Evolutionary conservation across 2,113 vertebrate genomes (phyloP).

Genomic region (Corythoichthys haematopterus): DNA sequence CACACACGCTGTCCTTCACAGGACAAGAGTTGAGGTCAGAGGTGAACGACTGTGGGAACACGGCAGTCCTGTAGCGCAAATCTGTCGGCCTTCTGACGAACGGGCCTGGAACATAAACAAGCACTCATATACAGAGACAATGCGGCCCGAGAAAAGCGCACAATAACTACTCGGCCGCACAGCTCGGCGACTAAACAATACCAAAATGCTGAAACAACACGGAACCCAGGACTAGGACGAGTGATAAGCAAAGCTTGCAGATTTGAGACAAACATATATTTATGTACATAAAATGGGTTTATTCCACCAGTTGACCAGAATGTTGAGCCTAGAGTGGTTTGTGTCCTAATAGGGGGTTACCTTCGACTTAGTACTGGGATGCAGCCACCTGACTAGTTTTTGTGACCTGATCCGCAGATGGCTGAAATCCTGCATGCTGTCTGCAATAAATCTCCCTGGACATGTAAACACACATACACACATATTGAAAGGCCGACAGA

Average conservation of each 20-base stretch:
- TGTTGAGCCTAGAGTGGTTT: constrained; percentile 47
- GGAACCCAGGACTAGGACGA: constrained; percentile 37
- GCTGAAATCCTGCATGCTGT: constrained; percentile 54
- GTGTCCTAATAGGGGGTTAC: constrained; percentile 57
- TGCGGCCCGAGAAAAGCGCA: constrained; percentile 38
- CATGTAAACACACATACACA: constrained; percentile 31
- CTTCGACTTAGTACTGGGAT: constrained; percentile 47
- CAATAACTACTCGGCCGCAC: constrained; percentile 39
- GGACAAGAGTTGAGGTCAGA: constrained; percentile 40
- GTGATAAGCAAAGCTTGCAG: constrained; percentile 36
- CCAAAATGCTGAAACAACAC: constrained; percentile 59
- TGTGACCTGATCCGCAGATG: constrained; percentile 60
- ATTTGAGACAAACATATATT: background rate
- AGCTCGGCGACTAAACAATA: constrained; percentile 60
- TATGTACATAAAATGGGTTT: constrained; percentile 37
- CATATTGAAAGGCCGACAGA: constrained; percentile 12
- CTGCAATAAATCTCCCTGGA: constrained; percentile 51
- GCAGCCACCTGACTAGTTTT: constrained; percentile 54
- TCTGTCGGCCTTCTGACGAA: constrained; percentile 62
- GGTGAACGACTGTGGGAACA: constrained; percentile 62
- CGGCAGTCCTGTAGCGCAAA: constrained; percentile 40
- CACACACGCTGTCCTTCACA: constrained; percentile 1
- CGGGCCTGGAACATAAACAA: constrained; percentile 60
- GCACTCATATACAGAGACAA: constrained; percentile 54
- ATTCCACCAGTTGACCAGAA: constrained; percentile 21